Evolutionary conservation across 92 coral and sea anemone species (phyloP).

Genomic region (Heteractis magnifica): DNA sequence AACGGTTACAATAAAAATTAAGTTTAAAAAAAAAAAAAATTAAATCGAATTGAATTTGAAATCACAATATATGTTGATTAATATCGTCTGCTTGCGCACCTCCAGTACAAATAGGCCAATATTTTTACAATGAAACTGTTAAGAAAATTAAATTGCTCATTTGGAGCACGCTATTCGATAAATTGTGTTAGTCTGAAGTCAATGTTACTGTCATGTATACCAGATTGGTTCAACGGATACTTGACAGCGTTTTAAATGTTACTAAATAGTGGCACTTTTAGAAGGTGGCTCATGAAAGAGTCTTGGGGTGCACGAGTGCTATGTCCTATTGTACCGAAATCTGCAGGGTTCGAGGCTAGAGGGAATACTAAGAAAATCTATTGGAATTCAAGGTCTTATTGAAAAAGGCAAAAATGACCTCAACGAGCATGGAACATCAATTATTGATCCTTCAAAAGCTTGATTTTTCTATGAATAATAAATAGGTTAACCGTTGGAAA

Average conservation of each 20-base stretch:
- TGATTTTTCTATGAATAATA: conserved; percentile 45
- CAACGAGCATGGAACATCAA: conserved; percentile 38
- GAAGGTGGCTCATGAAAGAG: neutral
- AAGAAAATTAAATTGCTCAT: neutral
- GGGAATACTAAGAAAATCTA: neutral
- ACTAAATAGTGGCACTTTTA: neutral
- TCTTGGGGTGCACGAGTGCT: neutral
- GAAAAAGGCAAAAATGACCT: conserved; percentile 30
- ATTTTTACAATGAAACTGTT: neutral
- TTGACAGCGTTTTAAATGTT: neutral
- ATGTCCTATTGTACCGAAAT: neutral
- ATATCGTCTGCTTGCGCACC: neutral
- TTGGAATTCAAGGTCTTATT: neutral
- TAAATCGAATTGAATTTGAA: neutral
- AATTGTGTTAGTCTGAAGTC: neutral
- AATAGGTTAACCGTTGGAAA: conserved; percentile 39
- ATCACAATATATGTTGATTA: neutral
- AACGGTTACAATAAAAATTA: neutral
- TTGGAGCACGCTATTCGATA: neutral
- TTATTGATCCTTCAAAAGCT: conserved; percentile 44
- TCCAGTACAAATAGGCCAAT: neutral
- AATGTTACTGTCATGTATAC: neutral
- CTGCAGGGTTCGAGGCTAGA: neutral
- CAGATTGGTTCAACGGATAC: conserved; percentile 2
- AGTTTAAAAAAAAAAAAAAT: neutral